These are phyloP conservation scores for Parascotia fuliginaria DNA, from an alignment of 2,888 invertebrate species.

Conservation along the genomic window DNA sequence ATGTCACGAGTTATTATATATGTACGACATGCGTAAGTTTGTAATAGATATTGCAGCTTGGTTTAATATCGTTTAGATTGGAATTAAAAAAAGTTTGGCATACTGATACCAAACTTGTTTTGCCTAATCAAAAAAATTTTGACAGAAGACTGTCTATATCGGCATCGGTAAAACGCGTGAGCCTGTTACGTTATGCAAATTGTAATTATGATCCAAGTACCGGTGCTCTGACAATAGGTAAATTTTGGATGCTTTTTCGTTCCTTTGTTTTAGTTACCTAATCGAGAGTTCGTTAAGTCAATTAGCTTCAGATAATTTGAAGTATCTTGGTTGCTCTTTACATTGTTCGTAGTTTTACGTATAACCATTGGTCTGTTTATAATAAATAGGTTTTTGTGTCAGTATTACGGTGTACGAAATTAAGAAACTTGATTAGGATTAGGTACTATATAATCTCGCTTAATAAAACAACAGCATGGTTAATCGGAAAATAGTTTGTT, in stretches of 20 bases:
- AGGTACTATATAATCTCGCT: background rate
- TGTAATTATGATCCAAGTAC: too few relatives aligned
- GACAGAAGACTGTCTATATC: too few relatives aligned
- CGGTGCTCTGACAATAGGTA: background rate
- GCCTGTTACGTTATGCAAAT: too few relatives aligned
- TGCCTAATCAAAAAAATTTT: too few relatives aligned
- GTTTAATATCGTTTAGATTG: too few relatives aligned
- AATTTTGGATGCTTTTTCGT: background rate
- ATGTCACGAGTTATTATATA: too few relatives aligned
- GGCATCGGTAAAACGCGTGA: too few relatives aligned
- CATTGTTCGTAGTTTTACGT: conserved; percentile 2
- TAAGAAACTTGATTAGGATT: background rate
- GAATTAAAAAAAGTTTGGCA: too few relatives aligned
- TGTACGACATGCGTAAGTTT: too few relatives aligned
- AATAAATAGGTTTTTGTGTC: conserved; percentile 8
- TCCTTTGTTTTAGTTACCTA: background rate
- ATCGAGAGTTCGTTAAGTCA: background rate
- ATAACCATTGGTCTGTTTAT: background rate
- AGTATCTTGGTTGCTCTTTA: background rate
- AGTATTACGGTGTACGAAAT: background rate
- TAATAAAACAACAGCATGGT: background rate
- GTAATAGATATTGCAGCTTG: too few relatives aligned
- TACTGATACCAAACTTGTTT: too few relatives aligned
- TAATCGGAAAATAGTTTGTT: background rate
- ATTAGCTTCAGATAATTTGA: background rate